These are phyloP conservation scores for Thaumetopoea pityocampa DNA, from an alignment of 1,140 invertebrate genomes.

Conservation along the genomic window DNA sequence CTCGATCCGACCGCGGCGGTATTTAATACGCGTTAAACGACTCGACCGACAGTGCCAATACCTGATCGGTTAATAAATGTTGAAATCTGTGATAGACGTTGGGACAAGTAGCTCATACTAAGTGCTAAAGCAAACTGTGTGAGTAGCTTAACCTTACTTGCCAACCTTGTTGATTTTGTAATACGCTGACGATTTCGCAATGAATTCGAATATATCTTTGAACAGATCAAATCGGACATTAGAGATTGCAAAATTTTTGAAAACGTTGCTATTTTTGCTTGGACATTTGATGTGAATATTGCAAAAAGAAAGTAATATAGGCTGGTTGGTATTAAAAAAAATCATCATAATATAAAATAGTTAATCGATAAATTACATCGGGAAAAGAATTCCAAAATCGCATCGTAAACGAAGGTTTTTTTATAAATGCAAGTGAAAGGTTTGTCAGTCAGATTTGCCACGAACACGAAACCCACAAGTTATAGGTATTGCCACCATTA, in stretches of 20 bases:
- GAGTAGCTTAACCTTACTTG: conserved; percentile 9
- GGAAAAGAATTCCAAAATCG: not conserved
- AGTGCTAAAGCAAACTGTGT: conserved; percentile 12
- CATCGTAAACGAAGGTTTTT: not conserved
- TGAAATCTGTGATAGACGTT: conserved; percentile 13
- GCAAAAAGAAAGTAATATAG: too few relatives aligned
- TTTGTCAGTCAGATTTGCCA: conserved; percentile 41
- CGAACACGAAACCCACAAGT: too few relatives aligned
- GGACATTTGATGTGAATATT: too few relatives aligned
- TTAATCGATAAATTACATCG: not conserved
- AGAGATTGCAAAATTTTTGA: conserved; percentile 3
- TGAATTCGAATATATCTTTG: conserved; percentile 2
- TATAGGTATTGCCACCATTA: conserved; percentile 47
- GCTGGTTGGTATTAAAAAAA: too few relatives aligned
- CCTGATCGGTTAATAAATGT: conserved; percentile 10
- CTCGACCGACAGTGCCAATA: conserved; percentile 12
- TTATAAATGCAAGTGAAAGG: conserved; percentile 49
- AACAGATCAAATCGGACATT: conserved; percentile 3
- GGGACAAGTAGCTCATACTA: conserved; percentile 18
- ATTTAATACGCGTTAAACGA: conserved; percentile 16
- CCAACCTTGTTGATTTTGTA: conserved; percentile 24
- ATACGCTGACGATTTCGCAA: conserved; percentile 16
- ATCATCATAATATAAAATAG: too few relatives aligned
- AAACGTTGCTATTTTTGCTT: too few relatives aligned
- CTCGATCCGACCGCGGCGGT: conserved; percentile 21